Evolutionary conservation across 1,140 invertebrate genomes (phyloP).

Genomic region (Orchestia grillus): DNA sequence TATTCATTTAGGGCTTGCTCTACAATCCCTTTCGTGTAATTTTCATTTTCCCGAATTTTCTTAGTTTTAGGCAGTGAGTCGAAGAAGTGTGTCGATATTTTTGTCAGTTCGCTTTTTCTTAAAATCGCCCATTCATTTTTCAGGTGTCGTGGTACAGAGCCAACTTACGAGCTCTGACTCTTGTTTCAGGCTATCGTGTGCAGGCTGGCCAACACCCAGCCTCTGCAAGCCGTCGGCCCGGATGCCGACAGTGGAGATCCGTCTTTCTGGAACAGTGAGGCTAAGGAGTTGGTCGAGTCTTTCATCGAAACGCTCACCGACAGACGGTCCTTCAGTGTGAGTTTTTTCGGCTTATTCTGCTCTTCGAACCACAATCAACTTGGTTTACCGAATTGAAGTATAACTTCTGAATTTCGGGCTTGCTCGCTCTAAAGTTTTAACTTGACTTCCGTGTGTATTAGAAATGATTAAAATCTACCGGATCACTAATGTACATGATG

Average conservation of each 20-base stretch:
- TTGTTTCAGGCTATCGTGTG: neutral
- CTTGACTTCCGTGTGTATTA: too few relatives aligned
- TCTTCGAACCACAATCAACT: neutral
- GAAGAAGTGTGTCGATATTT: too few relatives aligned
- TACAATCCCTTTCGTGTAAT: too few relatives aligned
- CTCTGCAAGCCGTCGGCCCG: neutral
- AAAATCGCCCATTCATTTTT: neutral
- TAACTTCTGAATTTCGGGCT: neutral
- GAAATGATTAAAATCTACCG: too few relatives aligned
- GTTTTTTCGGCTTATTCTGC: neutral
- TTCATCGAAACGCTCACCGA: conserved; percentile 27
- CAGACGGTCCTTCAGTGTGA: neutral
- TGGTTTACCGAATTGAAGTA: neutral
- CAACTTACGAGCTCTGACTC: neutral
- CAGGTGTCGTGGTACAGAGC: neutral
- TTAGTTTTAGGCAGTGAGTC: too few relatives aligned
- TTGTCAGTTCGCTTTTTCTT: too few relatives aligned
- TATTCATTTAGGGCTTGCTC: too few relatives aligned
- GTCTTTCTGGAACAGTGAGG: neutral
- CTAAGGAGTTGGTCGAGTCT: neutral
- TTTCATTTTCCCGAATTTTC: too few relatives aligned
- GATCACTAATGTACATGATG: too few relatives aligned
- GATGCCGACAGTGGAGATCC: neutral
- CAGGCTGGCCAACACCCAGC: neutral
- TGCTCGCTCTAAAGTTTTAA: too few relatives aligned